Evolutionary conservation across 2,797 vertebrate genomes (phyloP), one percentile per base, ranked within the genome.

Genomic region (Anisognathus igniventris): DNA sequence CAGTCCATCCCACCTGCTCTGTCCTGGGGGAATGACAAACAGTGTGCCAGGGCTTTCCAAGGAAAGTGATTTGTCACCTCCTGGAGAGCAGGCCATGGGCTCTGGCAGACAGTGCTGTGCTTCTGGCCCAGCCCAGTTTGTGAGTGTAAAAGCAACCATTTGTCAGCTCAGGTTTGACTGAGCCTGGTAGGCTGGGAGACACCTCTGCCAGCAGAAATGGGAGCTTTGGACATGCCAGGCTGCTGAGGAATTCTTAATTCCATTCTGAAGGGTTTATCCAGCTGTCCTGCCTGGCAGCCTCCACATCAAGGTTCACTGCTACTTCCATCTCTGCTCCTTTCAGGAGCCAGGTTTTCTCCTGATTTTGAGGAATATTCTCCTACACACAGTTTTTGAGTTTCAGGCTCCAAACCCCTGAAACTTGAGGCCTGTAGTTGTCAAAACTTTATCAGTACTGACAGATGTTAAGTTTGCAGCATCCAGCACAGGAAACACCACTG

Each of bases 371-470:
- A 73, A 7, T 7, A 25, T 31, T 60, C 4, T 4, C 39, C 54
- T 31, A 8, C 4, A 47, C 33, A 23, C 12, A 21, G 4, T 1
- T 10, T 39, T 24, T 18, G 51, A 70, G 44, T 48, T 77, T 21
- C 44, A 67, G 44, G 31, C 15, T 11, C 47, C 61, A 56, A 31
- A 44, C 12, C 9, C 37, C 31, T 73, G 19, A 47, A 57, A 44
- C 25, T 60, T 37, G 23, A 84, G 37, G 27, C 0, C 0, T 1
- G 24, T 7, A 57, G 33, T 4, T 57, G 19, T 33, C 17, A 66
- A 56, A 51, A 11, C 17, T 56, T 23, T 22, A 61, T 14, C 39
- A 45, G 39, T 6, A 2, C 68, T 33, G 11, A 42, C 31, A 84
- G 47, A 53, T 3, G 1, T 25, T 11, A 47, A 42, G 13, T 10